Percentiles rank a stretch among this genome's conserved stretches.
phyloP scores from a whole-genome alignment of 2,797 vertebrate genomes.

The Ctenopoma kingsleyae region DNA sequence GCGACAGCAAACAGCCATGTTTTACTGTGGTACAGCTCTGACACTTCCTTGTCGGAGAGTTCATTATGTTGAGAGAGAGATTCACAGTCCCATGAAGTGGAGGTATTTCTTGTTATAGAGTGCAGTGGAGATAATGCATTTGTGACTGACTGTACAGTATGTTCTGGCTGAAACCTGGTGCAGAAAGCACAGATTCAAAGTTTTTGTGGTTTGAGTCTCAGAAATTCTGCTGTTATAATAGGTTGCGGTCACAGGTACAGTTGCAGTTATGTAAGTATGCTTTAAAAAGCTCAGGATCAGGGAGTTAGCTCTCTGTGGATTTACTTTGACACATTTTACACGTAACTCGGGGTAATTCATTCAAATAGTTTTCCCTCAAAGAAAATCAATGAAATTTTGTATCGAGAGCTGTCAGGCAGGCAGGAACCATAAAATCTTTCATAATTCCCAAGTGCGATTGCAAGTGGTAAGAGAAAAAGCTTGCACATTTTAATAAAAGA shows the following conservation, averaged over 20 bases:
- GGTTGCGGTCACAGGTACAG: slow-evolving; percentile 23
- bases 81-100: slow-evolving; percentile 50
- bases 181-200: slow-evolving; percentile 32
- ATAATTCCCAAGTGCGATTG: slow-evolving; percentile 66
- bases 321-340: slow-evolving; percentile 33
- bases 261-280: slow-evolving; percentile 9
- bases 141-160: slow-evolving; percentile 13
- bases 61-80: slow-evolving; percentile 60
- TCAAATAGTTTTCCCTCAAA: slow-evolving; percentile 22
- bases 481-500: slow-evolving; percentile 72
- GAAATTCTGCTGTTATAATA: slow-evolving; percentile 12
- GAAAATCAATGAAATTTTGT: slow-evolving; percentile 50
- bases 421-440: slow-evolving; percentile 52
- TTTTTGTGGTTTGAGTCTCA: slow-evolving; percentile 18
- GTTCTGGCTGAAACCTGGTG: slow-evolving; percentile 21
- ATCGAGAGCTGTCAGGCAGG: slow-evolving; percentile 66
- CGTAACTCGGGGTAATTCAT: slow-evolving; percentile 24
- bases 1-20: slow-evolving; percentile 48
- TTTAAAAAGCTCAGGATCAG: slow-evolving; percentile 29
- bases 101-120: slow-evolving; percentile 36
- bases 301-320: neutral
- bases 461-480: slow-evolving; percentile 28
- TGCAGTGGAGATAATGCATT: slow-evolving; percentile 30
- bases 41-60: slow-evolving; percentile 52
- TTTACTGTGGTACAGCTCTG: slow-evolving; percentile 45